These are phyloP conservation scores for Eupeodes corollae DNA, from an alignment of 1,140 invertebrate genomes.

Conservation along the genomic window DNA sequence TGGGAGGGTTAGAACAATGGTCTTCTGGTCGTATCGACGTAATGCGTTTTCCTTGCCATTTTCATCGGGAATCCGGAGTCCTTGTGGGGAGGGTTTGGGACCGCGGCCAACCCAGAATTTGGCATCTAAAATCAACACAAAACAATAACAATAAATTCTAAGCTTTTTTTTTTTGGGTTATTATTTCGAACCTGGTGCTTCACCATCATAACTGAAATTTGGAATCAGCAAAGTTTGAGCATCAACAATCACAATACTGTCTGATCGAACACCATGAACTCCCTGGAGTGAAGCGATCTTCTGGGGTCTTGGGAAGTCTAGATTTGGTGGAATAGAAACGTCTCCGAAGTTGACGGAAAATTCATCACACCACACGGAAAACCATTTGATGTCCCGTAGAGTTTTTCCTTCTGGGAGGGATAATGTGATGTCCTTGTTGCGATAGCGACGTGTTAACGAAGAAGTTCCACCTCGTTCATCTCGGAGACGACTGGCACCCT, in stretches of 20 bases:
- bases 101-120: constrained; percentile 85
- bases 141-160: too few species aligned
- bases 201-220: constrained; percentile 78
- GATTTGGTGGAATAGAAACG: constrained; percentile 60
- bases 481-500: constrained; percentile 59
- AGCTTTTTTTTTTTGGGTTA: too few species aligned
- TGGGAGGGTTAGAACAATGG: constrained; percentile 75
- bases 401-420: constrained; percentile 77
- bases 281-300: constrained; percentile 63
- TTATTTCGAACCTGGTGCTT: constrained; percentile 63
- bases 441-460: constrained; percentile 57
- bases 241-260: constrained; percentile 76
- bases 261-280: constrained; percentile 72
- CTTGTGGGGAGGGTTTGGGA: constrained; percentile 61
- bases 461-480: constrained; percentile 67
- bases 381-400: constrained; percentile 70
- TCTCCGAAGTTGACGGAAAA: constrained; percentile 84
- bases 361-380: constrained; percentile 83
- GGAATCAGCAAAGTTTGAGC: constrained; percentile 81
- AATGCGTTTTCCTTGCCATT: constrained; percentile 74
- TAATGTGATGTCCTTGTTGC: constrained; percentile 67
- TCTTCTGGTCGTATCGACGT: constrained; percentile 67
- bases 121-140: constrained; percentile 59
- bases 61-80: constrained; percentile 74
- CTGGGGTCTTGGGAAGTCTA: constrained; percentile 73